Evolutionary conservation across 2,113 vertebrate genomes (phyloP).

Genomic region (Serilophus lunatus): DNA sequence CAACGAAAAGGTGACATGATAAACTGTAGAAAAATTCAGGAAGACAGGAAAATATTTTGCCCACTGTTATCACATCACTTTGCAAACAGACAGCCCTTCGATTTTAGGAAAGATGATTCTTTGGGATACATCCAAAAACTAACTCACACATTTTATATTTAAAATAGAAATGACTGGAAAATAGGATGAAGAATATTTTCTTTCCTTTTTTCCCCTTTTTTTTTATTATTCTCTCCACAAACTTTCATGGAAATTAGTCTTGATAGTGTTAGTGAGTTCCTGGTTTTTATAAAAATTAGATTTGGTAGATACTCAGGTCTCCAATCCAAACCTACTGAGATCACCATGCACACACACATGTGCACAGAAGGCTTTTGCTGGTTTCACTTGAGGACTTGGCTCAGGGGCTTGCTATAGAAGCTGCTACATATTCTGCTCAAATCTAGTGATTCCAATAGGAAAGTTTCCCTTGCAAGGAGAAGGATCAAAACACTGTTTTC

Average conservation of each 20-base stretch:
- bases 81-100: conserved; percentile 52
- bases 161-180: conserved; percentile 25
- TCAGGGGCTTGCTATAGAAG: neutral
- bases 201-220: neutral
- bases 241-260: neutral
- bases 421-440: neutral
- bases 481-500: neutral
- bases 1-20: conserved; percentile 54
- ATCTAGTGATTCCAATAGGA: neutral
- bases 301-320: neutral
- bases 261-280: neutral
- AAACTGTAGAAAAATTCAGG: conserved; percentile 48
- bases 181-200: neutral
- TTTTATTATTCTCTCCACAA: neutral
- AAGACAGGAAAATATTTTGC: conserved; percentile 61
- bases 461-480: neutral
- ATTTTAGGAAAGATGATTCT: conserved; percentile 60
- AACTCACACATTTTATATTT: conserved; percentile 53
- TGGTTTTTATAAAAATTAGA: neutral
- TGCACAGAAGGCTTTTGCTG: neutral
- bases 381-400: neutral
- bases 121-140: conserved; percentile 61
- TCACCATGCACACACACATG: neutral
- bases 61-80: conserved; percentile 48
- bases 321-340: neutral